These are phyloP conservation scores for Drosophila rhopaloa DNA, from an alignment of 1,140 invertebrate genomes.

Conservation along the genomic window DNA sequence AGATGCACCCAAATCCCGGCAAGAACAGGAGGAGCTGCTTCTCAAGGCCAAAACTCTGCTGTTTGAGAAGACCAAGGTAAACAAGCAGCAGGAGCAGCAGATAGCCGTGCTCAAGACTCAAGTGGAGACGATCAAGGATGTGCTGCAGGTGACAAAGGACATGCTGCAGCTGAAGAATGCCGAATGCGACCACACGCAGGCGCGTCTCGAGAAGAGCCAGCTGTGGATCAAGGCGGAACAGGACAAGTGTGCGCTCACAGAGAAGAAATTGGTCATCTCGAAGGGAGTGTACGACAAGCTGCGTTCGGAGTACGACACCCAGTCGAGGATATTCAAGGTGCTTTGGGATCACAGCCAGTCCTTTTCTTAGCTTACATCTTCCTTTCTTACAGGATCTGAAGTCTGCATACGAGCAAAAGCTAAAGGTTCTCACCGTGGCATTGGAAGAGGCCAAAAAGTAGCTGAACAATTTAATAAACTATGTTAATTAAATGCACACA, in stretches of 20 bases:
- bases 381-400: conserved; percentile 64
- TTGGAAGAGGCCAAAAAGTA: conserved; percentile 78
- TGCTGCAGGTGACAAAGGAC: conserved; percentile 91
- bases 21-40: conserved; percentile 85
- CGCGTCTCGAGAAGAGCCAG: conserved; percentile 89
- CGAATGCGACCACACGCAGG: conserved; percentile 90
- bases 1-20: conserved; percentile 81
- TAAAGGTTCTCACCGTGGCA: conserved; percentile 68
- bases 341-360: not conserved
- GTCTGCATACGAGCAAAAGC: conserved; percentile 76
- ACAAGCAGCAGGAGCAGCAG: conserved; percentile 90
- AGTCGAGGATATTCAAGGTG: conserved; percentile 89
- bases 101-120: conserved; percentile 89
- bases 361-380: not conserved
- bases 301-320: conserved; percentile 90
- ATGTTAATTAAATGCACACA: conserved; percentile 75
- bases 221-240: conserved; percentile 89
- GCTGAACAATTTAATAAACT: conserved; percentile 75
- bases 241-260: conserved; percentile 88
- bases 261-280: conserved; percentile 89
- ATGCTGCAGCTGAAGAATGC: conserved; percentile 90
- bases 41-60: conserved; percentile 88
- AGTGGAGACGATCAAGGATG: conserved; percentile 90
- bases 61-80: conserved; percentile 89
- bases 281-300: conserved; percentile 89